Base-by-base conservation (phyloP, 1,140 invertebrate genomes). In the Cecropterus lyciades region DNA sequence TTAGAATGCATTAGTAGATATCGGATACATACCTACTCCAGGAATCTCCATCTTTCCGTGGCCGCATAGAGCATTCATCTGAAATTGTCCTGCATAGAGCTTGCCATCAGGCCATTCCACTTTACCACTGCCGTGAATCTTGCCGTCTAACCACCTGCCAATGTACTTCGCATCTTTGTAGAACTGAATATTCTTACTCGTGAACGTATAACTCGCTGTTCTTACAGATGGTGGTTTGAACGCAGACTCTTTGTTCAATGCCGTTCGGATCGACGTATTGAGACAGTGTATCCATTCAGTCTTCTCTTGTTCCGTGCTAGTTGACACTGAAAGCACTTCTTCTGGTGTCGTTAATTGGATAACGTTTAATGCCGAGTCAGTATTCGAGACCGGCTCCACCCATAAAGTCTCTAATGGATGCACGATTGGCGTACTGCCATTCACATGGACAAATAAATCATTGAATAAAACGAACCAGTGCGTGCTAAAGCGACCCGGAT, bases 81-180 rank as follows among this genome's bases (percentile, higher is more conserved):
- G 91, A 84, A 98, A 97, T 66, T 96, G 95, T 0, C 97, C 97
- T 37, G 94, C 94, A 78, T 97, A 98, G 46, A 94, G 91, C 69
- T 94, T 95, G 0, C 96, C 96, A 92, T 98, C 97, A 4, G 94
- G 86, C 96, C 96, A 98, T 79, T 95, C 94, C 27, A 98, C 82
- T 87, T 96, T 95, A 2, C 97, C 97, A 72, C 93, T 92, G 9
- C 97, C 97, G 85, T 98, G 96, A 69, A 97, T 92, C 76, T 97
- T 96, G 1, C 96, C 97, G 83, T 95, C 95, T 11, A 95, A 84
- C 97, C 97, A 98, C 55, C 94, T 92, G 0, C 96, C 96, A 81
- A 85, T 92, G 78, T 97, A 98, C 65, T 94, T 95, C 0, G 97
- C 96, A 78, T 96, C 95, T 85, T 97, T 96, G 77, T 95, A 97